A percentile compares a stretch with the other conserved stretches of the same genome.
phyloP scores from a whole-genome alignment of 1,140 invertebrate genomes.

The Cydia fagiglandana region DNA sequence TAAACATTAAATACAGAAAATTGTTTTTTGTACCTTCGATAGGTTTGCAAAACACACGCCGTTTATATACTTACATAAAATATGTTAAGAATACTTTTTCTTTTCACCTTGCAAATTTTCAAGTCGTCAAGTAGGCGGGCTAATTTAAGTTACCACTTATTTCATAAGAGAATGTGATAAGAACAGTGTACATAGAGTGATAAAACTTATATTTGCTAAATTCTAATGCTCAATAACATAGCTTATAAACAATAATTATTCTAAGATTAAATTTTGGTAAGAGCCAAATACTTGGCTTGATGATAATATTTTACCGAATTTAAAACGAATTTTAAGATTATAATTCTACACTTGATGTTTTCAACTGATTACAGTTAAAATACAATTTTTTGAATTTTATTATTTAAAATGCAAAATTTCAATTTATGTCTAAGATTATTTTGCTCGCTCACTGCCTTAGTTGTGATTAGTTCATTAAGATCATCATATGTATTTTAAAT shows the following conservation, averaged over 20 bases:
- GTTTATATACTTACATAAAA: background rate
- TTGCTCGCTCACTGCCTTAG: conserved; percentile 30
- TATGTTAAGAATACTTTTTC: background rate
- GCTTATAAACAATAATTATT: conserved; percentile 30
- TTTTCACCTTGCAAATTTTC: background rate
- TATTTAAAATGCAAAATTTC: no score
- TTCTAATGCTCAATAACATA: conserved; percentile 67
- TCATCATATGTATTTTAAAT: background rate
- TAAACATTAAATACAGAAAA: no score
- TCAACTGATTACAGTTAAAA: no score
- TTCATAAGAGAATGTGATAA: conserved; percentile 31
- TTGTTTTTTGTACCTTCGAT: no score
- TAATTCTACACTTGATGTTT: no score
- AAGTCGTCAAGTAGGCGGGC: background rate
- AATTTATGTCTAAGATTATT: background rate
- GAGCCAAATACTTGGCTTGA: background rate
- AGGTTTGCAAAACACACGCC: no score
- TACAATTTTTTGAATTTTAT: no score
- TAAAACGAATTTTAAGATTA: background rate
- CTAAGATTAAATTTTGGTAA: background rate
- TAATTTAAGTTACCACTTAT: conserved; percentile 9
- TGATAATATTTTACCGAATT: background rate
- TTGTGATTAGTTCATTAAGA: conserved; percentile 28
- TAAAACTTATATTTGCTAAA: conserved; percentile 51
- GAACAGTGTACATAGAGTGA: conserved; percentile 38